phyloP scores from a whole-genome alignment of 2,113 vertebrate species.

The Gavia stellata region DNA sequence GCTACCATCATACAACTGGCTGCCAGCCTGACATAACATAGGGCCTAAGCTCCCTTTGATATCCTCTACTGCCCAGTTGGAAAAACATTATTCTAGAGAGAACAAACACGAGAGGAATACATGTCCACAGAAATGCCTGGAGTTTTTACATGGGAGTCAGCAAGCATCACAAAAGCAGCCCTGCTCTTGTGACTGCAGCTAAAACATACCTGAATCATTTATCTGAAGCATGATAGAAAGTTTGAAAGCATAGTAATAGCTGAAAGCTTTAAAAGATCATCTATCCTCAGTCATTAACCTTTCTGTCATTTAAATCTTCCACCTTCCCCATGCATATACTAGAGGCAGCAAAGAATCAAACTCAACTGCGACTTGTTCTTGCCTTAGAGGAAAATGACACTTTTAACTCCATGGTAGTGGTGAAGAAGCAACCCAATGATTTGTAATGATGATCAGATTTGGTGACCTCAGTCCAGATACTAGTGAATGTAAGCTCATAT shows the following conservation, averaged over 20 bases:
- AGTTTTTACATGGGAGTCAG: neutral
- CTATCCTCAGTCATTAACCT: conserved; percentile 18
- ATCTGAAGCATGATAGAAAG: neutral
- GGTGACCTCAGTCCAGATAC: neutral
- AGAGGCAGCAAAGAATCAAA: neutral
- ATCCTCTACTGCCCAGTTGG: neutral
- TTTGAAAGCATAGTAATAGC: neutral
- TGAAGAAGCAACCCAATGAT: neutral
- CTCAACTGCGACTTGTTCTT: neutral
- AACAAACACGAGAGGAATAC: neutral
- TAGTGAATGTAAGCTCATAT: neutral
- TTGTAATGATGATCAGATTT: neutral
- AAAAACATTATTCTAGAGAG: conserved; percentile 1
- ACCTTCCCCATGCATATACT: neutral
- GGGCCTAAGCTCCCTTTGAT: neutral
- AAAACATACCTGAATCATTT: neutral
- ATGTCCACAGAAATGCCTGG: neutral
- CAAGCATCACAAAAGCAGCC: neutral
- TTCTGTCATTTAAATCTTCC: conserved; percentile 17
- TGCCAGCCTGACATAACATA: neutral
- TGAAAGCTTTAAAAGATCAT: conserved; percentile 17
- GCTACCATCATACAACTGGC: neutral
- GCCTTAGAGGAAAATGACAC: neutral
- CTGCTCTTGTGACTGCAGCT: neutral
- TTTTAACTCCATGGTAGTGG: neutral